Evolutionary conservation across 2,888 invertebrate species (phyloP), one percentile per base, ranked within the genome.

Genomic region (Geophilus truncorum): DNA sequence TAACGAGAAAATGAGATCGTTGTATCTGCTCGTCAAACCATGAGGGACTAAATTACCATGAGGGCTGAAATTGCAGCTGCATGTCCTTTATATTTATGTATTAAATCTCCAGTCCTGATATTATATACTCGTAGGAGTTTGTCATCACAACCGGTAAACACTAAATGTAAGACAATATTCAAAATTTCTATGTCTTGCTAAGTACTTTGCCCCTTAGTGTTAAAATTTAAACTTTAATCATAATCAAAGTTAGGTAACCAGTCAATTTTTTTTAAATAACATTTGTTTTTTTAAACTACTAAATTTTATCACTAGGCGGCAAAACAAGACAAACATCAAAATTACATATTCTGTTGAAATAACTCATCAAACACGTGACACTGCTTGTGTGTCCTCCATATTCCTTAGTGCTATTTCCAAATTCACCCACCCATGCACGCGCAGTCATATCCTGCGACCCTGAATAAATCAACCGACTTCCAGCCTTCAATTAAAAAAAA

Each of bases 351-450:
- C 30, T 77, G 18, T 77, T 77, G 77, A 12, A 77, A 30, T 18
- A 77, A 25, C 7, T 9, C 77, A 77, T 87, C 78, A 89, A 84
- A 40, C 87, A 87, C 79, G 87, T 87, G 80, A 89, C 88, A 3
- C 88, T 88, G 83, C 88, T 88, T 78, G 86, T 85, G 83, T 89
- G 89, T 1, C 88, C 88, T 80, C 86, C 86, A 84, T 87, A 89
- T 0, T 87, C 84, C 70, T 88, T 83, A 0, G 89, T 89, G 81
- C 87, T 88, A 84, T 89, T 88, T 0, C 89, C 89, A 83, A 89
- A 89, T 83, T 89, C 89, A 30, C 87, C 86, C 10, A 89, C 88
- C 89, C 89, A 89, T n/a, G 88, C 86, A 78, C 88, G 83, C 1
- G 87, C 89, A 1, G 88, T 88, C 81, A 87, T 87, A 83, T 89